phyloP scores from a whole-genome alignment of 2,113 vertebrate genomes.

The Chamaetylas fuelleborni region DNA sequence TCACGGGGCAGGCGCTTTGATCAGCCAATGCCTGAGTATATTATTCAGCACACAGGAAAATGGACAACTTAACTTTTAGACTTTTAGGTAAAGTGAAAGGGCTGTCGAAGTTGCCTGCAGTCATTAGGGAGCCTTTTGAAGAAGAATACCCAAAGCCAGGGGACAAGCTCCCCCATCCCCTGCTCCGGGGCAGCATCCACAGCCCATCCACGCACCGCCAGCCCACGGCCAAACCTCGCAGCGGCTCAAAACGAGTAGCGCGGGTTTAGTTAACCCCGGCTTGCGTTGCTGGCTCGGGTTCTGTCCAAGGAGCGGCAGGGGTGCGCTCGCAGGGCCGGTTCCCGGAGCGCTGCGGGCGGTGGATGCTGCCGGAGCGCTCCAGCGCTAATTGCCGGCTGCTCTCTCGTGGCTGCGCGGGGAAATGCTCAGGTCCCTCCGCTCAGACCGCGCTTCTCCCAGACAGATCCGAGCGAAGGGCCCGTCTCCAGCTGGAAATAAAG shows the following conservation, averaged over 20 bases:
- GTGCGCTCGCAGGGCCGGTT: too few relatives aligned
- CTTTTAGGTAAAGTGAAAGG: not conserved
- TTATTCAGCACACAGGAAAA: not conserved
- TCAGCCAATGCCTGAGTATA: not conserved
- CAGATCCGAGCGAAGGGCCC: not conserved
- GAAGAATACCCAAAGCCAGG: not conserved
- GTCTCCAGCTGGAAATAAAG: not conserved
- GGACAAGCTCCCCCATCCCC: not conserved
- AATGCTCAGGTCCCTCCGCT: slow-evolving; percentile 28
- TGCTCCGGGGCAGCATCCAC: not conserved
- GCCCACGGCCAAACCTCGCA: not conserved
- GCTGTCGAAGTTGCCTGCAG: not conserved
- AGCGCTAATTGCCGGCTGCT: slow-evolving; percentile 63
- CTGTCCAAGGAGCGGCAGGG: not conserved
- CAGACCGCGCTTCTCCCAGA: not conserved
- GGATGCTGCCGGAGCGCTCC: too few relatives aligned
- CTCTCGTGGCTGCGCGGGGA: slow-evolving; percentile 78
- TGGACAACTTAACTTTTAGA: not conserved
- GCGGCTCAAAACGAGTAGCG: not conserved
- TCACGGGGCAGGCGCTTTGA: slow-evolving; percentile 20
- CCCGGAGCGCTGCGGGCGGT: too few relatives aligned
- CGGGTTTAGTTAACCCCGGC: not conserved
- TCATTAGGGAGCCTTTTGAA: slow-evolving; percentile 24
- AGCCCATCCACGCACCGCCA: accelerated
- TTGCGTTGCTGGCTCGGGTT: not conserved